Conservation (phyloP, 2,888 invertebrate genomes). For the Drosophila kanekoi region DNA sequence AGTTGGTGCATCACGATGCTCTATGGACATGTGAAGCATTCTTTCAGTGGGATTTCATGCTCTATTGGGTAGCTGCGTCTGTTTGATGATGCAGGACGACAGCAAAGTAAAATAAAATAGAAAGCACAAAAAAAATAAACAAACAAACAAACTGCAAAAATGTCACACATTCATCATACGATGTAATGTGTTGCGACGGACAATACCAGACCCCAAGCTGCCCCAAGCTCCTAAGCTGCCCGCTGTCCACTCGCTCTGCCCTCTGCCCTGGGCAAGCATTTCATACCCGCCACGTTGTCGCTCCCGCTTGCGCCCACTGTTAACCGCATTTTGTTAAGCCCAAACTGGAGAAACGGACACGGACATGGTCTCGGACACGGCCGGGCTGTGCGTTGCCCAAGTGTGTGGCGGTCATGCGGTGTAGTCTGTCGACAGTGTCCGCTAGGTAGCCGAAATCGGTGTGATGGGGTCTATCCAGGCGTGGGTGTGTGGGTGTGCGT, state of each 20-base stretch:
- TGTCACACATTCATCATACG: constrained; percentile 73
- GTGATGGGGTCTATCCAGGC: neutral
- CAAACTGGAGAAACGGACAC: constrained; percentile 10
- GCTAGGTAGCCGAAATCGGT: constrained; percentile 1
- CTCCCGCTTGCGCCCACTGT: neutral
- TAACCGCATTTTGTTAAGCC: constrained; percentile 2
- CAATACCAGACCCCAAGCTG: constrained; percentile 9
- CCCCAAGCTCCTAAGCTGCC: too few species aligned
- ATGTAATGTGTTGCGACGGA: constrained; percentile 32
- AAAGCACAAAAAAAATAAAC: constrained; percentile 64
- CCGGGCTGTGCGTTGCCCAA: neutral
- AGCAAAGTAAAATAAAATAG: constrained; percentile 23
- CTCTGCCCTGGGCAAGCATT: too few species aligned
- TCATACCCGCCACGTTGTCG: too few species aligned
- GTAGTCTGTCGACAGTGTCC: constrained; percentile 2
- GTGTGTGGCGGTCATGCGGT: constrained; percentile 9
- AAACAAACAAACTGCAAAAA: constrained; percentile 71
- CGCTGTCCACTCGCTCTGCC: neutral
- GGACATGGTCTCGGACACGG: constrained; percentile 4
- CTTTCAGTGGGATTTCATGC: constrained; percentile 3
- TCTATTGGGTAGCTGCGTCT: neutral
- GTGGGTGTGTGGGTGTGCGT: neutral
- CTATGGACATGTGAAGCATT: neutral
- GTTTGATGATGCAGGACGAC: constrained; percentile 4
- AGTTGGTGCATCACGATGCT: neutral